phyloP scores from a whole-genome alignment of 2,797 vertebrate species.

The Cossypha heuglini region DNA sequence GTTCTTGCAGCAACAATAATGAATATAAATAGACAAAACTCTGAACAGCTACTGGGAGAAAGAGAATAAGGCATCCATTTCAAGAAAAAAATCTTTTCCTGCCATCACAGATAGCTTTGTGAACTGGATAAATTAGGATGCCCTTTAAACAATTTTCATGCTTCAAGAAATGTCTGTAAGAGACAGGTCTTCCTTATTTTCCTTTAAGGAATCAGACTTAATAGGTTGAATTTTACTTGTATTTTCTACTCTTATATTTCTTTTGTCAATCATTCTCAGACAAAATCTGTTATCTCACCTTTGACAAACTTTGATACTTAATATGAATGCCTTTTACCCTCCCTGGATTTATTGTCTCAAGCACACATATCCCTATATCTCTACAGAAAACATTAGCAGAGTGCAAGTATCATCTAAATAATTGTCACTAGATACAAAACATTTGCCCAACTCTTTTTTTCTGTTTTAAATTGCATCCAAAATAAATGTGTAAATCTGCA shows the following conservation, averaged over 20 bases:
- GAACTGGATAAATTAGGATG: constrained; percentile 59
- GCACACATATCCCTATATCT: neutral
- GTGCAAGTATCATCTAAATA: neutral
- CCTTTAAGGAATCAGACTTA: constrained; percentile 28
- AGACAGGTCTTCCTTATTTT: constrained; percentile 43
- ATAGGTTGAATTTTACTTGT: neutral
- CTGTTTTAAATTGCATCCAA: neutral
- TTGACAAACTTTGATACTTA: neutral
- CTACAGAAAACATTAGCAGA: neutral
- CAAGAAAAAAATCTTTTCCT: constrained; percentile 70
- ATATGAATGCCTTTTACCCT: neutral
- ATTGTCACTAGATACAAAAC: neutral
- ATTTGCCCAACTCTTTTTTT: neutral
- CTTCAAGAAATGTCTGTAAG: constrained; percentile 34
- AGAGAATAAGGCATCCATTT: constrained; percentile 64
- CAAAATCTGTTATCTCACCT: neutral
- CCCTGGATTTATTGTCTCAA: neutral
- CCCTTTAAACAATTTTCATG: constrained; percentile 59
- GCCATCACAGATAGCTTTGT: constrained; percentile 66
- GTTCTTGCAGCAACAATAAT: constrained; percentile 70
- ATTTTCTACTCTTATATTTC: neutral
- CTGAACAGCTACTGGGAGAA: constrained; percentile 61
- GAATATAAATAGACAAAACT: constrained; percentile 69
- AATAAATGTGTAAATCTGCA: neutral
- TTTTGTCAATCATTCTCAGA: neutral